Evolutionary conservation across 2,797 vertebrate genomes (phyloP), one percentile per base, ranked within the genome.

Genomic region (Eremophila alpestris): DNA sequence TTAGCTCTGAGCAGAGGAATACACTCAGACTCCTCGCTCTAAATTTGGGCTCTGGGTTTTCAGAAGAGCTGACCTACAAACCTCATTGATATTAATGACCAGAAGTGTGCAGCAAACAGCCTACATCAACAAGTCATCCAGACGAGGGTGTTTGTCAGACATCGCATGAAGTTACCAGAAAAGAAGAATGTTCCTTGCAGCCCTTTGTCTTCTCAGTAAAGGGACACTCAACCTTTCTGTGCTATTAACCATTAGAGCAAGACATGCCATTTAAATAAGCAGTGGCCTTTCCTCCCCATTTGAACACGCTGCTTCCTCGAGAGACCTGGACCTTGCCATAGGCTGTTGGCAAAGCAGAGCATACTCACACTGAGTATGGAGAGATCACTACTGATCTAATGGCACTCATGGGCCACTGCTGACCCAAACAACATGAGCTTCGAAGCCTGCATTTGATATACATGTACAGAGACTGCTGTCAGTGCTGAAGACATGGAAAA

Each of bases 51-150:
- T 83, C 52, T 60, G 18, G 5, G 38, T 87, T 89, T 93, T 71
- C 56, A 76, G 75, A 83, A 73, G 22, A 64, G 45, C 48, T 89
- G 93, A 92, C 90, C 94, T 90, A 86, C 63, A 94, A 95, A 93
- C 74, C 56, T 91, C 74, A 83, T 40, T 92, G 70, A 82, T 51
- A 38, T 54, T 79, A 85, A 45, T 0, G 3, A 75, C 6, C 64
- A 11, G 54, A 92, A 24, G 18, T 13, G 22, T 27, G 43, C 24
- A 79, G 59, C 38, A 88, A 79, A 73, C 21, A 70, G 56, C 21
- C 32, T 82, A 77, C 29, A 2, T 74, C 75, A 78, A 63, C 19
- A 67, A 60, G 24, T 22, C 7, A 32, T 59, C 30, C 26, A 19
- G 38, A 68, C 2, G 1, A 78, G 4, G 16, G 27, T 2, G 92